Evolutionary conservation across 2,888 invertebrate species (phyloP), one percentile per base, ranked within the genome.

Genomic region (Cartodere bifasciata): DNA sequence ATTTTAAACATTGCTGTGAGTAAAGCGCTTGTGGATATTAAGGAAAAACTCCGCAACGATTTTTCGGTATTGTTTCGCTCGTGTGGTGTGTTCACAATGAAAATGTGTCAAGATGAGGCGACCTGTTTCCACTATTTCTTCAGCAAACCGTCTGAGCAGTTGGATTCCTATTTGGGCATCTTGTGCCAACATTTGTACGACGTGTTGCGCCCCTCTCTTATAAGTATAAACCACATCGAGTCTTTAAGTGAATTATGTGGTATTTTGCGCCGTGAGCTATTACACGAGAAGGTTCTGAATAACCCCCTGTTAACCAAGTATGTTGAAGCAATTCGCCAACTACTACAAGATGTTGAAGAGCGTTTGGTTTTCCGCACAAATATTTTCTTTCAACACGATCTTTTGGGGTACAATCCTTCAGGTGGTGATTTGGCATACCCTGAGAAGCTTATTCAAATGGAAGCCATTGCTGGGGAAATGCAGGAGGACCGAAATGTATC

Each of bases 361-460:
- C 67, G 98, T 31, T 72, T 98, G 21, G 95, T 95, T 20, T 97
- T 92, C 61, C 73, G 97, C 28, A 87, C 92, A 1, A 86, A 92
- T 64, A 75, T 95, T 43, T 97, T 92, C 58, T 73, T 97, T 37
- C 79, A 87, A 31, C 79, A 83, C 1, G 97, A 98, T 60, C 87
- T 99, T 43, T 65, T 85, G 35, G 71, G 75, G 43, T 87, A 87
- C 56, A 73, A 81, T 38, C 88, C 97, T 1, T 91, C 91, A 7
- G 75, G 83, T 3, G 97, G 97, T 0, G 98, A 98, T 65, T 69
- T 98, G 37, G 94, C 95, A 0, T 98, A 98, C 65, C 98, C 98
- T 0, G 90, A 94, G 47, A 95, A 97, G 58, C 65, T 98, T 38
- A 77, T 86, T 57, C 94, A 97, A 86, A 97, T 98, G 92, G 90